phyloP scores from a whole-genome alignment of 2,797 vertebrate genomes.

The Anolis apletophallus region DNA sequence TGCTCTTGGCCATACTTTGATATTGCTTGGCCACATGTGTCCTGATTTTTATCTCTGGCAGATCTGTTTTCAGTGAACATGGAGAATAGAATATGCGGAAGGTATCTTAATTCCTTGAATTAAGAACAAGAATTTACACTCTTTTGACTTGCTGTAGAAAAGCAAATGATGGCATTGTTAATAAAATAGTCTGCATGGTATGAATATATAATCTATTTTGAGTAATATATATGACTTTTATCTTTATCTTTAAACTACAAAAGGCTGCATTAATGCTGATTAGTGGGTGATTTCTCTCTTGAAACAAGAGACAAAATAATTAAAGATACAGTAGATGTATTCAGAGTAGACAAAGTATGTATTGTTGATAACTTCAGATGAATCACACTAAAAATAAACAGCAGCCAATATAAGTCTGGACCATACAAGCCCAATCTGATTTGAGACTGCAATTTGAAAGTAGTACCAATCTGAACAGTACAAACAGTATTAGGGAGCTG shows the following conservation, averaged over 20 bases:
- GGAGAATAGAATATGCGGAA: background rate
- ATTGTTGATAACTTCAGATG: background rate
- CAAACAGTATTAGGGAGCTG: background rate
- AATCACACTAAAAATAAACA: background rate
- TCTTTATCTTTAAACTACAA: conserved; percentile 20
- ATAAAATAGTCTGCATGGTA: background rate
- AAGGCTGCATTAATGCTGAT: background rate
- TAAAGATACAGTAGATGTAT: background rate
- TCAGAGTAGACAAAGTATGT: background rate
- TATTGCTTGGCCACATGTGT: no score
- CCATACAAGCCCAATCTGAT: no score
- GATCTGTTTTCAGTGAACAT: background rate
- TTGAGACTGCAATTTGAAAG: no score
- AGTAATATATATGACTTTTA: background rate
- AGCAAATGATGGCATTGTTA: no score
- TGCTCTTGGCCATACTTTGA: no score
- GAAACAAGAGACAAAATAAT: background rate
- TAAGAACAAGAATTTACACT: background rate
- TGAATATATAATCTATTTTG: background rate
- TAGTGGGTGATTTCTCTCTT: background rate
- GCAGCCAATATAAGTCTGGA: no score
- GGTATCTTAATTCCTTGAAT: background rate
- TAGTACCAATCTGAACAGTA: background rate
- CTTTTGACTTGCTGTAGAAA: background rate
- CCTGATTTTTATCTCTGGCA: no score